A percentile compares a stretch with the other conserved stretches of the same genome.
These are phyloP conservation scores for Merodon equestris DNA, from an alignment of 2,888 invertebrate genomes.

Conservation along the genomic window DNA sequence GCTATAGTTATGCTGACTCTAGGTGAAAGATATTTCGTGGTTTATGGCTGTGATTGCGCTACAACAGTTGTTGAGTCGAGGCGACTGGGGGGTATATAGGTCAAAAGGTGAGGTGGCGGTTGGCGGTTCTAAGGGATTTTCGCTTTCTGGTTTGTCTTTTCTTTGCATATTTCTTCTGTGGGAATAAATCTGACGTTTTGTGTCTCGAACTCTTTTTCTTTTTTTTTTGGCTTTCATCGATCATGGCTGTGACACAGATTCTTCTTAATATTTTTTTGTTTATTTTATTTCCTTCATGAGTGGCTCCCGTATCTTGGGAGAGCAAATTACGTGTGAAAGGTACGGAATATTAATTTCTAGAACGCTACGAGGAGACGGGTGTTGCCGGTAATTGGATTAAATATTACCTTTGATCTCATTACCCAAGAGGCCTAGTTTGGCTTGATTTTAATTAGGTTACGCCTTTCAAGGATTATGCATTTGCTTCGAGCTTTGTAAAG, in stretches of 20 bases:
- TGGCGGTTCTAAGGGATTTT: constrained; percentile 59
- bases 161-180: constrained; percentile 4
- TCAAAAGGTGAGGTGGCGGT: constrained; percentile 61
- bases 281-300: too few relatives aligned
- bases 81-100: constrained; percentile 43
- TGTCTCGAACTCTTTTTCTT: background rate
- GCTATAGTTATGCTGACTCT: constrained; percentile 40
- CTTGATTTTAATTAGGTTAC: too few relatives aligned
- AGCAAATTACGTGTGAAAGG: too few relatives aligned
- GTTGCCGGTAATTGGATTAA: too few relatives aligned
- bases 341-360: too few relatives aligned
- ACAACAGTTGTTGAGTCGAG: constrained; percentile 51
- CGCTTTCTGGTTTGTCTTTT: constrained; percentile 6
- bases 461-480: too few relatives aligned
- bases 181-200: background rate
- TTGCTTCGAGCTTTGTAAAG: too few relatives aligned
- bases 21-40: constrained; percentile 65
- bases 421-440: too few relatives aligned
- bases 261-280: too few relatives aligned
- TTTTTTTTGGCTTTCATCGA: constrained; percentile 11
- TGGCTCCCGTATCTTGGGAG: too few relatives aligned
- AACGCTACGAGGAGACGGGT: too few relatives aligned
- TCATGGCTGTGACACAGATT: constrained; percentile 10
- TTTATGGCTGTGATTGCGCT: constrained; percentile 62
- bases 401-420: too few relatives aligned